A percentile compares a stretch with the other conserved stretches of the same genome.
These are phyloP conservation scores for Steinernema khuongi DNA, from an alignment of 1,140 invertebrate species.

Conservation along the genomic window DNA sequence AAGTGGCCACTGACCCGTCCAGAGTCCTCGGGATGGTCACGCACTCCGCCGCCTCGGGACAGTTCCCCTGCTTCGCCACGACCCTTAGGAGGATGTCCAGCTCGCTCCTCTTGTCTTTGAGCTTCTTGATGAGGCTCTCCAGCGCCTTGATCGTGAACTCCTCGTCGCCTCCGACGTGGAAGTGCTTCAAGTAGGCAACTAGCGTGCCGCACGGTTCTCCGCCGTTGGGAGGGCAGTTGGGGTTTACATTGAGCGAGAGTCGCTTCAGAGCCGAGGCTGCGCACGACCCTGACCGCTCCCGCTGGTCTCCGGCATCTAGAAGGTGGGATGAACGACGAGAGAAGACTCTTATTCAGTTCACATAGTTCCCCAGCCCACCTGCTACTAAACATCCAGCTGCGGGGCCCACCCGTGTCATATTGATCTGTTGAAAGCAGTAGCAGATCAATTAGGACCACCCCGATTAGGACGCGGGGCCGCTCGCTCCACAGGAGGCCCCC, in stretches of 20 bases:
- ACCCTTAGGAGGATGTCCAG: conserved; percentile 92
- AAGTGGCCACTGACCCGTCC: conserved; percentile 88
- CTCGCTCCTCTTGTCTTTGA: conserved; percentile 86
- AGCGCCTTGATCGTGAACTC: conserved; percentile 48
- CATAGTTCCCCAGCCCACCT: not conserved
- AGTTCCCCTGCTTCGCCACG: conserved; percentile 80
- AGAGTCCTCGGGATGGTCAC: conserved; percentile 97
- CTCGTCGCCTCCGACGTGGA: conserved; percentile 19
- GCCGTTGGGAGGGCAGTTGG: not conserved
- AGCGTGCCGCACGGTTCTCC: not conserved
- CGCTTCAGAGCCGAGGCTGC: not conserved
- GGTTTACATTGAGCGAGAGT: not conserved
- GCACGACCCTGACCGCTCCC: not conserved
- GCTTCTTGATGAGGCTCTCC: conserved; percentile 58
- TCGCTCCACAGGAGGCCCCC: no score
- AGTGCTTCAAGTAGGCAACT: not conserved
- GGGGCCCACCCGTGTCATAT: no score
- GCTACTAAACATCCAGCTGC: not conserved
- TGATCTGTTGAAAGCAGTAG: no score
- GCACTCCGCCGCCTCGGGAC: conserved; percentile 92
- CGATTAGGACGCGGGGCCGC: no score
- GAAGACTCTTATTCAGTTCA: not conserved
- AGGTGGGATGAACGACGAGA: not conserved
- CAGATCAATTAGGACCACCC: no score
- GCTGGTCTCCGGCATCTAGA: not conserved